These are phyloP conservation scores for Oophaga pumilio DNA, from an alignment of 2,113 vertebrate genomes.

Conservation along the genomic window DNA sequence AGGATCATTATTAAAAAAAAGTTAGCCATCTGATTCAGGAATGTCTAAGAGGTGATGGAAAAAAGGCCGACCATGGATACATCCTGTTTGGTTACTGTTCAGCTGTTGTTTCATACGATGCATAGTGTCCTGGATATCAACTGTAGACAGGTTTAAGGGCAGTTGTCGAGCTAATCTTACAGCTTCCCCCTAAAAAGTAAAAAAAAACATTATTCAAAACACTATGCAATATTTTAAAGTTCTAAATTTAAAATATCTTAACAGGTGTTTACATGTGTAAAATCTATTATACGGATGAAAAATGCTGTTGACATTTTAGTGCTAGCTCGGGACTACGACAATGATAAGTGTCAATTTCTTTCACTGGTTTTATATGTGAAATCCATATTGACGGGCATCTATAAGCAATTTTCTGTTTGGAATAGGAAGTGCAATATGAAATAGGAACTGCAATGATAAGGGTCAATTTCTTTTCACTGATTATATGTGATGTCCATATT, in stretches of 20 bases:
- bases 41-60: conserved; percentile 82
- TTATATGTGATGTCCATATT: too few relatives aligned
- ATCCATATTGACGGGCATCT: too few relatives aligned
- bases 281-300: too few relatives aligned
- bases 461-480: too few relatives aligned
- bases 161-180: conserved; percentile 87
- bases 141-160: conserved; percentile 79
- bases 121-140: conserved; percentile 82
- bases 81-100: conserved; percentile 74
- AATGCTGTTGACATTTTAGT: too few relatives aligned
- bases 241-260: background rate
- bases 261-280: too few relatives aligned
- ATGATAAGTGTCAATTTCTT: too few relatives aligned
- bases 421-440: too few relatives aligned
- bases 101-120: conserved; percentile 82
- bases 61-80: conserved; percentile 89
- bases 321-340: too few relatives aligned
- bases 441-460: too few relatives aligned
- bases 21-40: conserved; percentile 66
- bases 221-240: background rate
- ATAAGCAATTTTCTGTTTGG: too few relatives aligned
- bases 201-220: background rate
- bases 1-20: background rate
- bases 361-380: too few relatives aligned
- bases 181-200: conserved; percentile 83